These are phyloP conservation scores for Pluvialis apricaria DNA, from an alignment of 2,113 vertebrate genomes.

Conservation along the genomic window DNA sequence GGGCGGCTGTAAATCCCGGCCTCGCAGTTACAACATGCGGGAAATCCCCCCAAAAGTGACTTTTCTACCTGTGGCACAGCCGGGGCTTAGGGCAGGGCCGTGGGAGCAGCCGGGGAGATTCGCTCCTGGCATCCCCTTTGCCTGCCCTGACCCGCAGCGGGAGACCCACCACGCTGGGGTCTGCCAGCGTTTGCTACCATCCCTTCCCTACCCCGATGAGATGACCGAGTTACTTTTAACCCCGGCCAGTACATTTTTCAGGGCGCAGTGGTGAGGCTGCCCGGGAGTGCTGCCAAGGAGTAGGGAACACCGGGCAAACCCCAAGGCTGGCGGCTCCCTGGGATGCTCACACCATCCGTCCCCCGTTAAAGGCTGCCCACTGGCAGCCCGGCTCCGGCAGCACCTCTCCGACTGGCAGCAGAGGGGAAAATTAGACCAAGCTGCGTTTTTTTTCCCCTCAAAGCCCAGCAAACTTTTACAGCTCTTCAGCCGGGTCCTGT, in stretches of 20 bases:
- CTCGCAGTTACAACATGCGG: background rate
- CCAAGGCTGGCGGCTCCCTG: background rate
- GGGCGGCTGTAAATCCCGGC: background rate
- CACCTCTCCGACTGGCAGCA: background rate
- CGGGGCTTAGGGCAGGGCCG: background rate
- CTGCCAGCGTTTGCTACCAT: accelerated
- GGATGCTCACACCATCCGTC: background rate
- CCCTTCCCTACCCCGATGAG: background rate
- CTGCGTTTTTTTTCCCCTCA: background rate
- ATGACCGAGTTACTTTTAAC: background rate
- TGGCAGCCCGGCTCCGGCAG: background rate
- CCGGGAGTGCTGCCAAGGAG: background rate
- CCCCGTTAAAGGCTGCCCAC: background rate
- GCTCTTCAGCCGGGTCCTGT: background rate
- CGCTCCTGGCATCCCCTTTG: background rate
- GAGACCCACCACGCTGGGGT: background rate
- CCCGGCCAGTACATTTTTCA: background rate
- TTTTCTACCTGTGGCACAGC: background rate
- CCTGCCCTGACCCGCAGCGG: accelerated
- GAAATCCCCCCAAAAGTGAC: background rate
- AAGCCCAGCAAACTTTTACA: background rate
- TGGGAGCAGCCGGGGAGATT: background rate
- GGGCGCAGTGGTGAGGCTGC: background rate
- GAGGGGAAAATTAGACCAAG: background rate
- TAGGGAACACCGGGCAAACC: accelerated